A percentile compares a stretch with the other conserved stretches of the same genome.
phyloP scores from a whole-genome alignment of 2,888 invertebrate species.

The Dicyrtomina minuta region DNA sequence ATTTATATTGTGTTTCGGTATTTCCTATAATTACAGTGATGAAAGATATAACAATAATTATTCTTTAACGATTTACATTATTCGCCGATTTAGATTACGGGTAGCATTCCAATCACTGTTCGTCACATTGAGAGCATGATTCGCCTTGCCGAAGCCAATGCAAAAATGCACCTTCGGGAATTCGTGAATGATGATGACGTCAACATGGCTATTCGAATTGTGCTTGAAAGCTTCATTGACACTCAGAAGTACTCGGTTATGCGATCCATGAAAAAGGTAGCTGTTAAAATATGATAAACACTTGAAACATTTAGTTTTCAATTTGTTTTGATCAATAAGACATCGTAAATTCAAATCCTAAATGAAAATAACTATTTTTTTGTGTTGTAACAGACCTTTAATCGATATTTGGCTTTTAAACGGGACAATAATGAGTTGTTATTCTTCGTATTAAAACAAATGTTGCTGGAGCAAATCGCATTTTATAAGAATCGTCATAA shows the following conservation, averaged over 20 bases:
- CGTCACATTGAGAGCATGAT: conserved; percentile 98
- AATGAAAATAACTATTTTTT: not conserved
- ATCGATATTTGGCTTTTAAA: conserved; percentile 87
- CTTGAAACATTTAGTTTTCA: not conserved
- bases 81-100: conserved; percentile 70
- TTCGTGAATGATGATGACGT: conserved; percentile 92
- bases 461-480: conserved; percentile 85
- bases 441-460: conserved; percentile 89
- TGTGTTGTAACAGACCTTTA: conserved; percentile 63
- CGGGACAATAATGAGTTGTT: conserved; percentile 94
- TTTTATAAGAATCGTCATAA: conserved; percentile 63
- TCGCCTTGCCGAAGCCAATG: conserved; percentile 95
- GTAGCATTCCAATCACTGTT: conserved; percentile 96
- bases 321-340: not conserved
- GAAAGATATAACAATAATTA: not conserved
- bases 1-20: too few relatives aligned
- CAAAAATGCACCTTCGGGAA: conserved; percentile 89
- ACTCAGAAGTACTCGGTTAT: conserved; percentile 98
- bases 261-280: conserved; percentile 88
- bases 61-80: not conserved
- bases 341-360: not conserved
- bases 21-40: not conserved
- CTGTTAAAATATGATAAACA: conserved; percentile 32
- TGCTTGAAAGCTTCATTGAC: conserved; percentile 97
- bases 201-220: conserved; percentile 93